Evolutionary conservation across 2,113 vertebrate species (phyloP).

Genomic region (Micronycteris hirsuta): DNA sequence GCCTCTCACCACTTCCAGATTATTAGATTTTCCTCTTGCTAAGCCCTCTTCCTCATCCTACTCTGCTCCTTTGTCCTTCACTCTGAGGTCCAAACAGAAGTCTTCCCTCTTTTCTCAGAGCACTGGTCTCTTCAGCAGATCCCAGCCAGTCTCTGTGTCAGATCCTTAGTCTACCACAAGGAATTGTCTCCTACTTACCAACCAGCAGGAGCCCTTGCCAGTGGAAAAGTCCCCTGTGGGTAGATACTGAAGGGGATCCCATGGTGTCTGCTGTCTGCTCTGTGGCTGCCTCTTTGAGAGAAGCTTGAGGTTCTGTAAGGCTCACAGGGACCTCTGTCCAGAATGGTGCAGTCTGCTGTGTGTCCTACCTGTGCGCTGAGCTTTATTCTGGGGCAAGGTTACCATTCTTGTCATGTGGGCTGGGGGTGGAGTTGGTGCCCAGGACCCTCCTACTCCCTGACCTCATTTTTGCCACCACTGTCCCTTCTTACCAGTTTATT

Average conservation of each 20-base stretch:
- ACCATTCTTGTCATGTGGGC: background rate
- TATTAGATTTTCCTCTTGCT: too few relatives aligned
- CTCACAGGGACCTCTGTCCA: too few relatives aligned
- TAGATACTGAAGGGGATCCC: too few relatives aligned
- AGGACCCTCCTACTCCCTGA: too few relatives aligned
- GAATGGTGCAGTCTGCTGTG: too few relatives aligned
- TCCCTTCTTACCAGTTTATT: background rate
- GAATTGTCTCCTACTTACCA: background rate
- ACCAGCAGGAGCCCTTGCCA: background rate
- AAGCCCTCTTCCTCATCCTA: background rate
- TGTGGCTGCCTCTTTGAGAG: too few relatives aligned
- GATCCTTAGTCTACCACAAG: accelerated
- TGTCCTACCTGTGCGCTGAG: too few relatives aligned
- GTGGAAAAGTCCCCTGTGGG: accelerated
- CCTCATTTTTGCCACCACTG: background rate
- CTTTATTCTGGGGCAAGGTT: background rate
- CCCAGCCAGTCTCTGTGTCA: background rate
- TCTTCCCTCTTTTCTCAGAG: too few relatives aligned
- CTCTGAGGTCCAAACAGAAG: background rate
- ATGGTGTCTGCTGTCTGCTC: too few relatives aligned
- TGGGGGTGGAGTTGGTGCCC: background rate
- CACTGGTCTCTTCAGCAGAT: too few relatives aligned
- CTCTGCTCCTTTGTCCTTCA: background rate
- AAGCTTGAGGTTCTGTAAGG: too few relatives aligned
- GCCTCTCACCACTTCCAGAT: background rate